These are phyloP conservation scores for Chiloscyllium punctatum DNA, from an alignment of 2,797 vertebrate species.

Conservation along the genomic window DNA sequence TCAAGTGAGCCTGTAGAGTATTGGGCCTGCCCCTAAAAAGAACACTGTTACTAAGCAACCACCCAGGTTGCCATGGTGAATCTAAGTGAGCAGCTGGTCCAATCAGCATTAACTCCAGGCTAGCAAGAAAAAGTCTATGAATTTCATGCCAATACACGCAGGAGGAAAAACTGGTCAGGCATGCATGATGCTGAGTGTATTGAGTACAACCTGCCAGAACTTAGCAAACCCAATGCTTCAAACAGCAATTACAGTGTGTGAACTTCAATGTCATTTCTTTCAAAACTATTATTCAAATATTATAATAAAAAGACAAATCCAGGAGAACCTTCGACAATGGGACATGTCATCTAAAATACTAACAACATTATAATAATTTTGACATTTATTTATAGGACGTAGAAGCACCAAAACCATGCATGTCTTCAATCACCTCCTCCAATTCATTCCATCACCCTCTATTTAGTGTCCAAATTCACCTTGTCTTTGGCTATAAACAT, in stretches of 20 bases:
- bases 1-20: conserved; percentile 72
- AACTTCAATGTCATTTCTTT: conserved; percentile 6
- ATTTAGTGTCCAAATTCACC: neutral
- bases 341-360: neutral
- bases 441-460: neutral
- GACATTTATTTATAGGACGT: neutral
- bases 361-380: neutral
- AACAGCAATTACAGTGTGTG: conserved; percentile 17
- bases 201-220: conserved; percentile 24
- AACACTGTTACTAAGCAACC: conserved; percentile 85
- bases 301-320: neutral
- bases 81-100: conserved; percentile 88
- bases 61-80: conserved; percentile 97
- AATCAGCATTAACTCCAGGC: conserved; percentile 82
- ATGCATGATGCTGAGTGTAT: conserved; percentile 56
- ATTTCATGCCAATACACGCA: conserved; percentile 71
- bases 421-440: neutral
- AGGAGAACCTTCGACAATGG: neutral
- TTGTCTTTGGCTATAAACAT: neutral
- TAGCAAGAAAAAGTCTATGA: conserved; percentile 74
- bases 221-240: conserved; percentile 25
- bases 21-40: conserved; percentile 74
- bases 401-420: neutral
- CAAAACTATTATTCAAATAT: conserved; percentile 11
- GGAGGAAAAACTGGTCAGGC: conserved; percentile 70